Percentiles rank a stretch among this genome's conserved stretches.
phyloP scores from a whole-genome alignment of 2,888 invertebrate genomes.

The Eulithis prunata region DNA sequence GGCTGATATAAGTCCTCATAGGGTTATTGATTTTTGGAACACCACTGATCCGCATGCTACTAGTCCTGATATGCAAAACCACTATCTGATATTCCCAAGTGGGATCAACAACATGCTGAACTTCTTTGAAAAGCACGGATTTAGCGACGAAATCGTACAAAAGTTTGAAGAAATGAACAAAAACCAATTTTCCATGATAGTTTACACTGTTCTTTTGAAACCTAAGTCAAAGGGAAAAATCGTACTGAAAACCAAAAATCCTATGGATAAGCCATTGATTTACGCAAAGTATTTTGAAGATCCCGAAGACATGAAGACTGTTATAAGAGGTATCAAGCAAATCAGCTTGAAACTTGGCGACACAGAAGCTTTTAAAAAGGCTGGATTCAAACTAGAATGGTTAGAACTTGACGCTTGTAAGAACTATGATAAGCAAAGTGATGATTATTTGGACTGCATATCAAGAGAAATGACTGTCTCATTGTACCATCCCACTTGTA shows the following conservation, averaged over 20 bases:
- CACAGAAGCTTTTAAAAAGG: constrained; percentile 56
- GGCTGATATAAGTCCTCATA: constrained; percentile 67
- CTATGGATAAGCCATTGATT: constrained; percentile 86
- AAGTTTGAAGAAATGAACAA: constrained; percentile 57
- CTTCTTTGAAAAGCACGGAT: constrained; percentile 51
- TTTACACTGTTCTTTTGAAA: constrained; percentile 85
- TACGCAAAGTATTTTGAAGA: constrained; percentile 86
- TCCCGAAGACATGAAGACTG: constrained; percentile 75
- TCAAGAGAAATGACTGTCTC: constrained; percentile 63
- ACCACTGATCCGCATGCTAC: constrained; percentile 57
- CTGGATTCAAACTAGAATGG: constrained; percentile 59
- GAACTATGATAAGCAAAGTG: constrained; percentile 48
- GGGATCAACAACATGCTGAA: constrained; percentile 54
- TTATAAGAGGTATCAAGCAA: constrained; percentile 56
- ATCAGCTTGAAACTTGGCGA: constrained; percentile 52
- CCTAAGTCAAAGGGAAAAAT: constrained; percentile 88
- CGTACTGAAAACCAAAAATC: constrained; percentile 86
- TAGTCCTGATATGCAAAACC: constrained; percentile 63
- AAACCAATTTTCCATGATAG: constrained; percentile 63
- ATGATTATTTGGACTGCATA: constrained; percentile 59
- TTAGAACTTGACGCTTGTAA: constrained; percentile 62
- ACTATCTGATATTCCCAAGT: constrained; percentile 60
- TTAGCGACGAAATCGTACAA: constrained; percentile 52
- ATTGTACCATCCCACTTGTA: constrained; percentile 89
- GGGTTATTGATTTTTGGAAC: constrained; percentile 61